Base-by-base conservation (phyloP, 2,113 vertebrate species). In the Platanista minor region DNA sequence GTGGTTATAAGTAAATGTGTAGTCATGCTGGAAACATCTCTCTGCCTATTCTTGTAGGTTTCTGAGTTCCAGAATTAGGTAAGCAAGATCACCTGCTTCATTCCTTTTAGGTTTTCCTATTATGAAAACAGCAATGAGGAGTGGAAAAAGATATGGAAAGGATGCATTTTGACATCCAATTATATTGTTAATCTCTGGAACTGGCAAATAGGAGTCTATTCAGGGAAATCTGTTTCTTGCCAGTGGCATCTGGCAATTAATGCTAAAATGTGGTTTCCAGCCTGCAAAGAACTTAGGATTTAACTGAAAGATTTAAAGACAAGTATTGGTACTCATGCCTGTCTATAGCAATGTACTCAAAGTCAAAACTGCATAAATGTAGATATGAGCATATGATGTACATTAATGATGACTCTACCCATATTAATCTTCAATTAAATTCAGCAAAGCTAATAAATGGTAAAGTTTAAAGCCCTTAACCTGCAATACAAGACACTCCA, bases 231-330 rank as follows among this genome's bases (percentile, higher is more conserved):
- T 23, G 18, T 5, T 94, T 71, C 95, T 95, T 96, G 97, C 96
- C 97, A 98, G 81, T 82, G 67, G 90, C 95, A 97, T 96, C 95
- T 97, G 97, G 96, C 80, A 97, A 97, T 97, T 97, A 97, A 96
- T 77, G 49, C 66, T 97, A 82, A 92, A 95, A 96, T 88, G 96
- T 90, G 77, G 41, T 94, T 95, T 97, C 87, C 84, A 96, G 81
- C 59, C 93, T 97, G 84, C 83, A 97, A 78, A 95, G 67, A 84
- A 72, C 20, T 87, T 64, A 39, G 54, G 54, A 92, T 96, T 97
- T 97, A 31, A 64, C 52, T 64, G 66, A 41, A 95, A 71, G 52
- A 93, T 91, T 87, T 91, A 62, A 91, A 95, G 49, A 80, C 52
- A 69, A 87, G 67, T 92, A 85, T 6, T 93, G 93, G 80, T 62